These are phyloP conservation scores for Ditylenchus dipsaci DNA, from an alignment of 1,140 invertebrate genomes.

Conservation along the genomic window DNA sequence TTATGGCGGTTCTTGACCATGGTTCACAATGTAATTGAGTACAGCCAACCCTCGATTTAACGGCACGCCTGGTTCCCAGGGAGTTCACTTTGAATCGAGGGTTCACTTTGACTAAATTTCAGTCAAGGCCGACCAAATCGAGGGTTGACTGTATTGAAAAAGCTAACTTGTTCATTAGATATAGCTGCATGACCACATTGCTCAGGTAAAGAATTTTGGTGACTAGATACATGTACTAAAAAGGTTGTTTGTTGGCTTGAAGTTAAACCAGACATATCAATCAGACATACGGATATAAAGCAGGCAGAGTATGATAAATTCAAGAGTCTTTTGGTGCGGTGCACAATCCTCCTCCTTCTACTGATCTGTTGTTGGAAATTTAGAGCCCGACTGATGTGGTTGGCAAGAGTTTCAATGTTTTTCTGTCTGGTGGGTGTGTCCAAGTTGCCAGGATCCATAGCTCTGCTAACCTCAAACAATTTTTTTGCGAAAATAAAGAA, in stretches of 20 bases:
- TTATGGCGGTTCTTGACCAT: no score
- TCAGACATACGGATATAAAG: conserved; percentile 47
- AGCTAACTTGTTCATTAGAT: conserved; percentile 51
- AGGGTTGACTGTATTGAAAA: conserved; percentile 12
- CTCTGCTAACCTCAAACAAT: conserved; percentile 18
- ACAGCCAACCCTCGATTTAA: no score
- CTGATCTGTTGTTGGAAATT: conserved; percentile 45
- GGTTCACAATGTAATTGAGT: no score
- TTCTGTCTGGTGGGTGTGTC: conserved; percentile 42
- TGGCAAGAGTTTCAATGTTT: conserved; percentile 46
- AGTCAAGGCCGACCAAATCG: not conserved
- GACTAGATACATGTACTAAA: conserved; percentile 29
- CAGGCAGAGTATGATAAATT: conserved; percentile 52
- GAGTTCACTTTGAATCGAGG: no score
- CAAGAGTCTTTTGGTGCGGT: conserved; percentile 41
- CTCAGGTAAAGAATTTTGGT: conserved; percentile 47
- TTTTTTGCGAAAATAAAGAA: no score
- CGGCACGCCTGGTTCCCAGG: no score
- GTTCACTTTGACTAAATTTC: no score
- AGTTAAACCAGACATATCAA: no score
- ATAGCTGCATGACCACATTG: conserved; percentile 51
- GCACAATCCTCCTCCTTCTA: conserved; percentile 40
- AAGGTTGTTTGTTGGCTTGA: no score
- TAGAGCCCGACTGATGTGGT: conserved; percentile 47
- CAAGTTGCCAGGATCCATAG: conserved; percentile 38